phyloP scores from a whole-genome alignment of 2,797 vertebrate species.

The Scarus forsteni region DNA sequence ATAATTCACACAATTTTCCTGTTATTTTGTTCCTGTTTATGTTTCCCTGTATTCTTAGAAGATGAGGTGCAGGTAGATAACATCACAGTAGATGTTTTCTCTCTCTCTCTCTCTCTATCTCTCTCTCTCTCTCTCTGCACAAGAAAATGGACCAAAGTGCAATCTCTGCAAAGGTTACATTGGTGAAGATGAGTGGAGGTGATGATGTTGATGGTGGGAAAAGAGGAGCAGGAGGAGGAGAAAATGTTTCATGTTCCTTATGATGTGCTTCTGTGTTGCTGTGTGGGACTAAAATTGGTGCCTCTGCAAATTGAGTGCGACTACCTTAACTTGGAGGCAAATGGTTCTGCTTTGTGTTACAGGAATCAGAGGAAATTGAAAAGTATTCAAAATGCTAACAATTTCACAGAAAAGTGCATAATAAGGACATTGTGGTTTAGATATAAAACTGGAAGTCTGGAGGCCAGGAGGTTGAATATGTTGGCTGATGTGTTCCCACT shows the following conservation, averaged over 20 bases:
- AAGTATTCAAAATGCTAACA: conserved; percentile 68
- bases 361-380: conserved; percentile 65
- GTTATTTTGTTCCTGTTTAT: conserved; percentile 51
- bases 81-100: conserved; percentile 52
- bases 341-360: conserved; percentile 69
- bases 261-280: conserved; percentile 68
- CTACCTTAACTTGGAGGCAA: conserved; percentile 77
- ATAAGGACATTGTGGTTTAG: conserved; percentile 55
- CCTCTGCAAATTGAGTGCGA: conserved; percentile 68
- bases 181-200: conserved; percentile 72
- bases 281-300: conserved; percentile 58
- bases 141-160: conserved; percentile 76
- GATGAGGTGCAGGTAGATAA: conserved; percentile 59
- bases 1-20: conserved; percentile 59
- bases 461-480: conserved; percentile 68
- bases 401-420: conserved; percentile 60
- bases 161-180: conserved; percentile 77
- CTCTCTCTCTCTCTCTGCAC: conserved; percentile 43
- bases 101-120: conserved; percentile 28
- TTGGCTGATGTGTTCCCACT: conserved; percentile 46
- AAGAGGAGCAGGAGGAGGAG: conserved; percentile 38
- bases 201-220: conserved; percentile 24
- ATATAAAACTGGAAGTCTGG: conserved; percentile 48
- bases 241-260: conserved; percentile 72
- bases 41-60: conserved; percentile 55